Conservation (phyloP, 2,888 invertebrate genomes). For the Diarsia dahlii region DNA sequence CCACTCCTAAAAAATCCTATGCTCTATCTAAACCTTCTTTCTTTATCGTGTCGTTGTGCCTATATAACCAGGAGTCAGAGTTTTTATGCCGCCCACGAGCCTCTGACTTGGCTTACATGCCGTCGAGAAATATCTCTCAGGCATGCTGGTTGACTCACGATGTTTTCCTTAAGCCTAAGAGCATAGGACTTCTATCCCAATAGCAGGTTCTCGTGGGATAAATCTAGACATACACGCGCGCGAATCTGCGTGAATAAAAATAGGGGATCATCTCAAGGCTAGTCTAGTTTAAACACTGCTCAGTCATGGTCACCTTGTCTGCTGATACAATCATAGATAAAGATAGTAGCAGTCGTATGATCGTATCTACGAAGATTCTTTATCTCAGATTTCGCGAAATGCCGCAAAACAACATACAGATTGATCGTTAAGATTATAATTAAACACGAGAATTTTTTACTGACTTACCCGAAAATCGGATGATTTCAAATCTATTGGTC, state of each 20-base stretch:
- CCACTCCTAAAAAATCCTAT: no score
- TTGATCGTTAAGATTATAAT: constrained; percentile 26
- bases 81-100: no score
- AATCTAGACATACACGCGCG: neutral
- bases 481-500: constrained; percentile 11
- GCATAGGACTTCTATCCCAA: neutral
- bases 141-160: no score
- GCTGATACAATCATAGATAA: constrained; percentile 24
- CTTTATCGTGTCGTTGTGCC: no score
- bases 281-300: constrained; percentile 5
- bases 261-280: constrained; percentile 4
- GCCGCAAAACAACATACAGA: constrained; percentile 19
- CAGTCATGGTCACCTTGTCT: constrained; percentile 3
- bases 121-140: no score
- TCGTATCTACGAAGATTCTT: constrained; percentile 5
- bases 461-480: constrained; percentile 8
- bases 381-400: constrained; percentile 25
- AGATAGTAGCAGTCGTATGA: constrained; percentile 30
- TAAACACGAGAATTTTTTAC: constrained; percentile 25
- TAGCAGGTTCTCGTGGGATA: neutral
- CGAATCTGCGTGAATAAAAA: neutral
- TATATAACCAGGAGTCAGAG: no score
- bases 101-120: no score
- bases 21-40: no score
- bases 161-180: no score